Percentiles rank a stretch among this genome's conserved stretches.
Conservation (phyloP, 2,888 invertebrate species). For the Endotricha flammealis region DNA sequence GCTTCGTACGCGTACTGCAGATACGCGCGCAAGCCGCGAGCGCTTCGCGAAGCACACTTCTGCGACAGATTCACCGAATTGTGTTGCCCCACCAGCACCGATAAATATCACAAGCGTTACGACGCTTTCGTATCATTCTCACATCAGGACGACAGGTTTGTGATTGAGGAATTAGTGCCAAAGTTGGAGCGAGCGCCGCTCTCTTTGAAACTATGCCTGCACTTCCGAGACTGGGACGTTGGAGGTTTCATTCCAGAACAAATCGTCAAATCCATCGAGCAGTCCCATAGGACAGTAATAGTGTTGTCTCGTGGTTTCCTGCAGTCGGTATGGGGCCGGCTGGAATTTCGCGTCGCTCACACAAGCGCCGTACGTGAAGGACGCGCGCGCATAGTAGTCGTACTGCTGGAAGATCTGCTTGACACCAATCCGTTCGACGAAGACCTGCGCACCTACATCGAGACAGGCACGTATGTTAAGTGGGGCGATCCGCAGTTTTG, state of each 20-base stretch:
- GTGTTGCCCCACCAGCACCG: no score
- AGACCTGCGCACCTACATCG: constrained; percentile 81
- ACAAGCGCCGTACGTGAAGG: constrained; percentile 40
- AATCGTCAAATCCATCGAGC: constrained; percentile 84
- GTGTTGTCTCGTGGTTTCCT: constrained; percentile 31
- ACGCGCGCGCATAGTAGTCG: constrained; percentile 83
- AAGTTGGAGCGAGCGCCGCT: constrained; percentile 77
- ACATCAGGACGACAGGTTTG: constrained; percentile 85
- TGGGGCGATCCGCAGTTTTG: constrained; percentile 90
- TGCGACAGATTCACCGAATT: no score
- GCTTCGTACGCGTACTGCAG: no score
- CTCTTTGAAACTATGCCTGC: constrained; percentile 80
- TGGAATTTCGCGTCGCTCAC: constrained; percentile 79
- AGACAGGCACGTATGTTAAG: constrained; percentile 87
- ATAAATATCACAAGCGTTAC: constrained; percentile 69
- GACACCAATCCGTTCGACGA: constrained; percentile 58
- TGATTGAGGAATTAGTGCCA: constrained; percentile 81
- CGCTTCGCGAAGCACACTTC: no score
- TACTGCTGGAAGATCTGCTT: constrained; percentile 80
- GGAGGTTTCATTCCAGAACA: constrained; percentile 85
- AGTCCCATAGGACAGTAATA: constrained; percentile 59
- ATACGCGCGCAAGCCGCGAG: no score
- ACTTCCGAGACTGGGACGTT: constrained; percentile 85
- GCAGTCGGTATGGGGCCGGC: constrained; percentile 79
- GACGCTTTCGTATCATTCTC: constrained; percentile 91